Percentiles rank a stretch among this genome's conserved stretches.
Evolutionary conservation across 2,797 vertebrate genomes (phyloP).

Genomic region (Phaenicophaeus curvirostris): DNA sequence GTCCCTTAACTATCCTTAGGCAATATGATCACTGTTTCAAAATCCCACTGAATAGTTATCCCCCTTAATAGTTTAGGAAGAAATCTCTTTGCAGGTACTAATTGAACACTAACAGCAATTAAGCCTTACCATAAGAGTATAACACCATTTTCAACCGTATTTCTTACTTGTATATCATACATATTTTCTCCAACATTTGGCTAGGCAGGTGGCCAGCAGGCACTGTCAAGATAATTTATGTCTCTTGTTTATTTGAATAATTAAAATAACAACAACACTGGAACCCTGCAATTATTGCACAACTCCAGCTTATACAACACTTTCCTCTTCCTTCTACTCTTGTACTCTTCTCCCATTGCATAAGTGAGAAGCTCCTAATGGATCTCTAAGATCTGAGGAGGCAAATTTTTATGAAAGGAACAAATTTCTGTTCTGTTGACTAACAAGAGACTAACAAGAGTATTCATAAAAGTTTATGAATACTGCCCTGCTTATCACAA

Average conservation of each 20-base stretch:
- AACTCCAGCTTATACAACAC: neutral
- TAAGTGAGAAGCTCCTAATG: neutral
- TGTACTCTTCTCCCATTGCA: neutral
- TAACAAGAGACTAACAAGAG: no score
- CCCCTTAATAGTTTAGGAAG: neutral
- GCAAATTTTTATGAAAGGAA: neutral
- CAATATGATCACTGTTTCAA: neutral
- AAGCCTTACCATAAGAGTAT: neutral
- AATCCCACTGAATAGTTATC: neutral
- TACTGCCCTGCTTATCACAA: neutral
- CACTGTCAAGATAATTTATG: slow-evolving; percentile 72
- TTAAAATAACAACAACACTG: slow-evolving; percentile 60
- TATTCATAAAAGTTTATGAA: fast-evolving
- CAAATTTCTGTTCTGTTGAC: neutral
- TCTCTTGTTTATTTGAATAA: slow-evolving; percentile 67
- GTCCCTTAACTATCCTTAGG: neutral
- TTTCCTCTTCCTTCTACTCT: neutral
- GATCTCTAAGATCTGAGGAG: neutral
- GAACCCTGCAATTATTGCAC: slow-evolving; percentile 44
- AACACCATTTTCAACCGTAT: neutral
- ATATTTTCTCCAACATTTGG: slow-evolving; percentile 61
- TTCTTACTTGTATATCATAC: slow-evolving; percentile 4
- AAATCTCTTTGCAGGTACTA: neutral
- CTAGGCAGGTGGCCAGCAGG: slow-evolving; percentile 65
- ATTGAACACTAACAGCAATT: neutral